Evolutionary conservation across 2,888 invertebrate genomes (phyloP), one percentile per base, ranked within the genome.

Genomic region (Stramonita haemastoma): DNA sequence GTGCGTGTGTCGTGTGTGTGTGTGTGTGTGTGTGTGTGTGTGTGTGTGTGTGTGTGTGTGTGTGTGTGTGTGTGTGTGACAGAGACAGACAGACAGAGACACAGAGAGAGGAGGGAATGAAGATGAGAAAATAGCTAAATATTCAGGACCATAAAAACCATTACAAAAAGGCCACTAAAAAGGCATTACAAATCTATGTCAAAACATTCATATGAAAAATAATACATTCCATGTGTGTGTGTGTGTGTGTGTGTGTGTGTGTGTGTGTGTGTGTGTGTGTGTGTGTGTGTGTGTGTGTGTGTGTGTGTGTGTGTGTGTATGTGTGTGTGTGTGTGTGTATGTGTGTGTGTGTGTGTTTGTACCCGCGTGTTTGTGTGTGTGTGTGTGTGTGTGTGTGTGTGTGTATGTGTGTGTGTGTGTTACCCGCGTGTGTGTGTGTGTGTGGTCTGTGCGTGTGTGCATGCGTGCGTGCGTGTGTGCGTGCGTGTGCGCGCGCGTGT

Each of bases 41-140:
- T 73, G 73, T 73, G 73, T 73, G 73, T 73, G 73, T 73, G 73
- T 73, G 73, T 73, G 73, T 73, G 73, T 73, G 73, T 73, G 73
- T 73, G 73, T 73, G 73, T 73, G 73, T 73, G 73, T 73, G 73
- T 73, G 73, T 73, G 73, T 26, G 73, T 11, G 29, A 22, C 22
- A 73, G 73, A 26, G 73, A 19, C 73, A 26, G 6, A 19, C 6
- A 11, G 22, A n/a, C n/a, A n/a, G n/a, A n/a, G n/a, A n/a, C n/a
- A n/a, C n/a, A n/a, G n/a, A n/a, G n/a, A n/a, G n/a, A n/a, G n/a
- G n/a, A n/a, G n/a, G n/a, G n/a, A n/a, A n/a, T n/a, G n/a, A n/a
- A n/a, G n/a, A n/a, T n/a, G n/a, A n/a, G n/a, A n/a, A n/a, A n/a
- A n/a, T n/a, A n/a, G n/a, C n/a, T n/a, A n/a, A n/a, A n/a, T n/a